A percentile compares a stretch with the other conserved stretches of the same genome.
Conservation (phyloP, 2,113 vertebrate species). For the Patagioenas fasciata region DNA sequence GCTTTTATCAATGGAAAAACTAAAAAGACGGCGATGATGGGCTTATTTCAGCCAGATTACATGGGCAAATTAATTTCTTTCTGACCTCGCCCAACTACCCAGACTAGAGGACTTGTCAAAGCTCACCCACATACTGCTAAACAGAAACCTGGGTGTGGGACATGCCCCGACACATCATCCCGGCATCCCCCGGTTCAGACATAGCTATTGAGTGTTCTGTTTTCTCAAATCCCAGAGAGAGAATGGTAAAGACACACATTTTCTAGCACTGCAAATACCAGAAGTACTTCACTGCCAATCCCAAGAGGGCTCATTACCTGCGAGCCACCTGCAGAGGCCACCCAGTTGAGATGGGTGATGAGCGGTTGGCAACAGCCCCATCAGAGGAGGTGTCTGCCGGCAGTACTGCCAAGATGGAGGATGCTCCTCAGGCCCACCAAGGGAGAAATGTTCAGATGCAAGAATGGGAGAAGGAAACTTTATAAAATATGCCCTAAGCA, state of each 20-base stretch:
- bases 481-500: background rate
- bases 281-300: background rate
- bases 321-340: background rate
- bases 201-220: background rate
- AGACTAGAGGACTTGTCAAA: background rate
- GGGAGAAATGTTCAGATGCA: background rate
- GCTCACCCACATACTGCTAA: background rate
- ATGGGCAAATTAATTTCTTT: background rate
- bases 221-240: background rate
- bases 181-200: background rate
- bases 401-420: background rate
- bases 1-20: background rate
- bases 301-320: background rate
- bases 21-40: background rate
- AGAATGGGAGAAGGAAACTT: background rate
- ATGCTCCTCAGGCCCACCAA: rapidly evolving
- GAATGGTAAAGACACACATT: background rate
- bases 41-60: background rate
- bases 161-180: background rate
- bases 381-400: rapidly evolving
- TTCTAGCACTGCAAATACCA: background rate
- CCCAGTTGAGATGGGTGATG: background rate
- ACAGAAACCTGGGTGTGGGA: background rate
- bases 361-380: background rate
- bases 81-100: background rate